Percentiles rank a stretch among this genome's conserved stretches.
These are phyloP conservation scores for Sinonovacula constricta DNA, from an alignment of 1,140 invertebrate genomes.

Conservation along the genomic window DNA sequence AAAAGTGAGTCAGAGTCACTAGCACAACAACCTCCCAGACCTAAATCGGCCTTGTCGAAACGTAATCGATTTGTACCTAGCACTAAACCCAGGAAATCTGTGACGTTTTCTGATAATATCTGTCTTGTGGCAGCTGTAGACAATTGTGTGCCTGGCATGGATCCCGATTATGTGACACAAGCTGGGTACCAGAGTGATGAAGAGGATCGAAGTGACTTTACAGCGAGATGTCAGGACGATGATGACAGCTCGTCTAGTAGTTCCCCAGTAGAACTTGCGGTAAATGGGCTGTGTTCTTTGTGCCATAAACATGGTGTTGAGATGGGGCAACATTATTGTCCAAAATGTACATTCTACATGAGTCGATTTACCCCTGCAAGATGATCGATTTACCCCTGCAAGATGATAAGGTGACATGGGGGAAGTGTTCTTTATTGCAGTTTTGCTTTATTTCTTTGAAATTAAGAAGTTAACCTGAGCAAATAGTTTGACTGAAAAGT, in stretches of 20 bases:
- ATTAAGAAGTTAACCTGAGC: background rate
- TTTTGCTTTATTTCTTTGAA: background rate
- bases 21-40: slow-evolving; percentile 21
- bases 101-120: slow-evolving; percentile 40
- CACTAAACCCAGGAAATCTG: slow-evolving; percentile 41
- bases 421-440: background rate
- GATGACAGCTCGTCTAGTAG: slow-evolving; percentile 38
- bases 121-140: slow-evolving; percentile 33
- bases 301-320: slow-evolving; percentile 49
- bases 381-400: background rate
- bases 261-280: slow-evolving; percentile 30
- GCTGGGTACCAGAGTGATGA: slow-evolving; percentile 22
- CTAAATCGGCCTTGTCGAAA: slow-evolving; percentile 42
- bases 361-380: slow-evolving; percentile 23
- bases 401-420: too few relatives aligned
- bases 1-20: slow-evolving; percentile 45
- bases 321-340: slow-evolving; percentile 34
- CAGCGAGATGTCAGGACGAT: slow-evolving; percentile 22
- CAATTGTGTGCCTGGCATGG: background rate
- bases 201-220: background rate
- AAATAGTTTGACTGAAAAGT: background rate
- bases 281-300: slow-evolving; percentile 28
- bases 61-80: slow-evolving; percentile 14
- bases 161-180: slow-evolving; percentile 8
- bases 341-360: slow-evolving; percentile 50